Base-by-base conservation (phyloP, 2,113 vertebrate species). In the Pyxicephalus adspersus region DNA sequence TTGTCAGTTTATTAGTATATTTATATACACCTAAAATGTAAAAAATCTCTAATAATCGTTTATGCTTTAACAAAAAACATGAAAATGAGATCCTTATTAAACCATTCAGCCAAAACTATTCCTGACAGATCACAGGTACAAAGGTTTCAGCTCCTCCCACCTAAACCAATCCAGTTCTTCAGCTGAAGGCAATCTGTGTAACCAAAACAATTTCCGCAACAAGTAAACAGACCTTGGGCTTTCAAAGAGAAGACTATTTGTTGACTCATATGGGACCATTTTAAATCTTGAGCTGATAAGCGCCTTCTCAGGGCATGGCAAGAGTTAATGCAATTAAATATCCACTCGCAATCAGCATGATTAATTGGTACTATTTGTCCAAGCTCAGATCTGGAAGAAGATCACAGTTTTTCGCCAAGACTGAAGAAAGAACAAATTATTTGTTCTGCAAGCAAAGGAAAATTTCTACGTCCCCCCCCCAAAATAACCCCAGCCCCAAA, bases 291-390 rank as follows among this genome's bases (percentile, higher is more conserved):
- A 34, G 17, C 70, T 50, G 80, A 82, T 82, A 75, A 74, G 64
- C 64, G 23, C 2, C 29, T 52, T 70, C 26, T 55, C 52, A 26
- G 22, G n/a, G 51, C 5, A 20, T 2, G 25, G 51, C 5, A 75
- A 65, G 70, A 28, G 80, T 82, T 82, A 82, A 79, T 50, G 22
- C 54, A 79, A 82, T 75, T 74, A 82, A 57, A 58, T 54, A 22
- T 81, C 29, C 71, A 75, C 80, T 60, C 29, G 71, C 63, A 82
- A 82, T 82, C 71, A 82, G 80, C 60, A 75, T 66, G 80, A 82
- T 82, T 74, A 82, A 82, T 82, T 82, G 80, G 71, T 75, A 66
- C 71, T 55, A 66, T 75, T 82, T 75, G 80, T 82, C 63, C 80
- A 66, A 74, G 63, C 51, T 50, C 50, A 38, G 65, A 57, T 55